Conservation (phyloP, 2,888 invertebrate genomes). For the Salpingus planirostris region DNA sequence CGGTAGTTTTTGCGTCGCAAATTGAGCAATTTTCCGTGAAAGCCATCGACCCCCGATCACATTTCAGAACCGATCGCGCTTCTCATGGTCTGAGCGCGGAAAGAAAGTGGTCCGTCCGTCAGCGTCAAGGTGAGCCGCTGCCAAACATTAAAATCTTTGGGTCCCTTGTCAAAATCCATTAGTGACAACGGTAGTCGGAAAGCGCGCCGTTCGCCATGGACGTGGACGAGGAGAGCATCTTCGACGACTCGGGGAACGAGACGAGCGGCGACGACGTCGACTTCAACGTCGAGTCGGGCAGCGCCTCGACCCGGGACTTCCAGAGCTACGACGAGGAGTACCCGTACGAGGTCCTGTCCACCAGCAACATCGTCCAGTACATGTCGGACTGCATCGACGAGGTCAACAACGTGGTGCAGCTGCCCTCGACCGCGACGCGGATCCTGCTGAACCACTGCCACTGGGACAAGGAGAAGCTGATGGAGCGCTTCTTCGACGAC, state of each 20-base stretch:
- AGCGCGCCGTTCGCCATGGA: constrained; percentile 54
- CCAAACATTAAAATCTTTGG: constrained; percentile 4
- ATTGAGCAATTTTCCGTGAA: no score
- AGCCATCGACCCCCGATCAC: no score
- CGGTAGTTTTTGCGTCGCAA: no score
- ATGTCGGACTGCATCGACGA: constrained; percentile 97
- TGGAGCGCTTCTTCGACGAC: constrained; percentile 94
- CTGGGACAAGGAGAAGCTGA: constrained; percentile 98
- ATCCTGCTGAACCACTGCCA: constrained; percentile 96
- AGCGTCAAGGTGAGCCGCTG: no score
- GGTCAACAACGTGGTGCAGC: constrained; percentile 91
- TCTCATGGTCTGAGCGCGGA: no score
- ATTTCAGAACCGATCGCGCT: no score
- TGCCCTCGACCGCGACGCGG: constrained; percentile 80
- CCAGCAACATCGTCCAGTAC: constrained; percentile 93
- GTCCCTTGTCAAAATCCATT: constrained; percentile 22
- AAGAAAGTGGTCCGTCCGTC: no score
- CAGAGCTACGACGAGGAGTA: constrained; percentile 84
- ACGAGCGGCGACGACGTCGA: constrained; percentile 92
- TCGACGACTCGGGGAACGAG: constrained; percentile 88
- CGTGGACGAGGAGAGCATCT: constrained; percentile 83
- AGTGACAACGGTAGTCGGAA: constrained; percentile 18
- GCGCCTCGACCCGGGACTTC: constrained; percentile 63
- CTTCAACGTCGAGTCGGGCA: constrained; percentile 81
- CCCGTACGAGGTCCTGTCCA: constrained; percentile 88